Percentiles rank a stretch among this genome's conserved stretches.
Conservation (phyloP, 2,888 invertebrate genomes). For the Clunio marinus region DNA sequence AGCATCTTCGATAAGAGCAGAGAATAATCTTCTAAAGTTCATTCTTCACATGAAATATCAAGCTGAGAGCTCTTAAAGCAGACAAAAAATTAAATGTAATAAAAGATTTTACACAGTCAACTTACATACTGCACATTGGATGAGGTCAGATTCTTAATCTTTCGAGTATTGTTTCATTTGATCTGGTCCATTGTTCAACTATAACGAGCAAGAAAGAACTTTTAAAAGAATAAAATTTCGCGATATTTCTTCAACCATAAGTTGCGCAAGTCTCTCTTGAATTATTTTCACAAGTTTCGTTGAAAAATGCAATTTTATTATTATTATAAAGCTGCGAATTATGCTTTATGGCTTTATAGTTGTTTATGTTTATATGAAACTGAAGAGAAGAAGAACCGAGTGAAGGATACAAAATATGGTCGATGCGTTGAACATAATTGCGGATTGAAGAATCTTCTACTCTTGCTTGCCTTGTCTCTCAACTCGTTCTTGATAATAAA, state of each 20-base stretch:
- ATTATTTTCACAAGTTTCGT: constrained; percentile 9
- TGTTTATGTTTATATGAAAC: no score
- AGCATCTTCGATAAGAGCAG: no score
- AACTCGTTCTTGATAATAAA: constrained; percentile 30
- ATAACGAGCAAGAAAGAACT: constrained; percentile 4
- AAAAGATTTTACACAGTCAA: constrained; percentile 28
- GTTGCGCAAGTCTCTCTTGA: not conserved
- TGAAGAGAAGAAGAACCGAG: no score
- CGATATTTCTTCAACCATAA: constrained; percentile 9
- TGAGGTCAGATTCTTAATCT: constrained; percentile 16
- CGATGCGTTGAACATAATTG: constrained; percentile 34
- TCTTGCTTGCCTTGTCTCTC: not conserved
- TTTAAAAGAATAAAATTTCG: not conserved
- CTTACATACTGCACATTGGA: constrained; percentile 1
- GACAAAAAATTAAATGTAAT: constrained; percentile 20
- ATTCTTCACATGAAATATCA: not conserved
- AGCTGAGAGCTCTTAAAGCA: not conserved
- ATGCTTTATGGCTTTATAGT: constrained; percentile 33
- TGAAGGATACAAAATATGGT: constrained; percentile 1
- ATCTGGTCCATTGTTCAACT: constrained; percentile 12
- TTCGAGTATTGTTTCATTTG: not conserved
- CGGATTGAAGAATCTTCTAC: constrained; percentile 20
- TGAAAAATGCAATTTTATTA: constrained; percentile 2
- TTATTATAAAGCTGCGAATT: constrained; percentile 22
- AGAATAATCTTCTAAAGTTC: no score